Evolutionary conservation across 1,140 invertebrate species (phyloP).

Genomic region (Protaetia brevitarsis): DNA sequence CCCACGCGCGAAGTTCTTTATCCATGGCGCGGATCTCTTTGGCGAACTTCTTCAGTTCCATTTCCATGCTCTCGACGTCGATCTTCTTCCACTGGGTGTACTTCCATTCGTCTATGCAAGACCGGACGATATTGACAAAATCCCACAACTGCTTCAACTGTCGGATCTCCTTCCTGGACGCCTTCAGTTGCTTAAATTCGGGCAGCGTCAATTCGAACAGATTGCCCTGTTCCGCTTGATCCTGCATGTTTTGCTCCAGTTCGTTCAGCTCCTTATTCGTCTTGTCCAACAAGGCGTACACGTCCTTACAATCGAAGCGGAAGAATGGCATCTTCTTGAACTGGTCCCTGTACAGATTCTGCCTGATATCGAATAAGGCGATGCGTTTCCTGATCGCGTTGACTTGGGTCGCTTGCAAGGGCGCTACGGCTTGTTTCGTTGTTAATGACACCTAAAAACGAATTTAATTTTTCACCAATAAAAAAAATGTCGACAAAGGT

Average conservation of each 20-base stretch:
- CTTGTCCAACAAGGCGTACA: constrained; percentile 74
- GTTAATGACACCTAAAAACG: constrained; percentile 57
- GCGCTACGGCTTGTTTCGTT: constrained; percentile 83
- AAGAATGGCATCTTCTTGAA: constrained; percentile 68
- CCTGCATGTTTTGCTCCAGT: constrained; percentile 68
- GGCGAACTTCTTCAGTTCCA: constrained; percentile 88
- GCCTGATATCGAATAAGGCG: constrained; percentile 75
- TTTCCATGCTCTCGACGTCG: constrained; percentile 91
- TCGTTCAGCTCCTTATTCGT: constrained; percentile 63
- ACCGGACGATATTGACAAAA: constrained; percentile 77
- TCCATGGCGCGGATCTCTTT: constrained; percentile 82
- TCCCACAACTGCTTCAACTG: constrained; percentile 86
- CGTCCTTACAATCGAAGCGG: constrained; percentile 66
- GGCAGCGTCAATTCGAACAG: constrained; percentile 84
- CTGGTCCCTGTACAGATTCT: constrained; percentile 71
- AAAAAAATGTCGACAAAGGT: neutral
- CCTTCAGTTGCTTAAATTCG: constrained; percentile 75
- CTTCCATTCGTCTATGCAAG: constrained; percentile 87
- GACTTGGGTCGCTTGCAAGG: constrained; percentile 65
- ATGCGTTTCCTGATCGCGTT: constrained; percentile 61
- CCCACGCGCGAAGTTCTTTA: constrained; percentile 84
- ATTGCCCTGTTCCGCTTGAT: constrained; percentile 68
- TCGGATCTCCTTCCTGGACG: constrained; percentile 73
- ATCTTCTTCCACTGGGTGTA: constrained; percentile 89
- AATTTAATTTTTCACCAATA: neutral